Evolutionary conservation across 2,113 vertebrate species (phyloP).

Genomic region (Talpa occidentalis): DNA sequence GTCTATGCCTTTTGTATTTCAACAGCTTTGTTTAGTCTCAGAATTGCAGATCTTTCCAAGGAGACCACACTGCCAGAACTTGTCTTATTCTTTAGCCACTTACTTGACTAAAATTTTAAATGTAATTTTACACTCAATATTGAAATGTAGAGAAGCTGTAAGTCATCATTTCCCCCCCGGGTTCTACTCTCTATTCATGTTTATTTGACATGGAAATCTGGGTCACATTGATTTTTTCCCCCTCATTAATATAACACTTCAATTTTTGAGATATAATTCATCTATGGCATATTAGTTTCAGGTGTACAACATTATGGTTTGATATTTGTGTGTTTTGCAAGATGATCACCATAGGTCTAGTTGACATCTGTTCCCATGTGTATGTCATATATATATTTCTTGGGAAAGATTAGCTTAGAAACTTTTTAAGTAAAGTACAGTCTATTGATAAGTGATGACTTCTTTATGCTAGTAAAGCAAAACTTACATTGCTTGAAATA

Average conservation of each 20-base stretch:
- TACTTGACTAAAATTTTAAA: background rate
- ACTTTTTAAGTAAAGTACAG: background rate
- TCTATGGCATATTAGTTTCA: background rate
- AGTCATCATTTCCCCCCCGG: background rate
- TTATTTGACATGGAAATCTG: background rate
- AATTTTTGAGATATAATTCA: background rate
- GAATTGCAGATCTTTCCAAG: background rate
- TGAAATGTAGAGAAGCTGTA: background rate
- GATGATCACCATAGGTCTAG: background rate
- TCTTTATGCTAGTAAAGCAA: slow-evolving; percentile 1
- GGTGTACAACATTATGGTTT: background rate
- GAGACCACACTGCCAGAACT: background rate
- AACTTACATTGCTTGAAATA: slow-evolving; percentile 46
- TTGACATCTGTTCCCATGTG: background rate
- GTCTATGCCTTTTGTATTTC: background rate
- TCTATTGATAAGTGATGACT: background rate
- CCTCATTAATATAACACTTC: background rate
- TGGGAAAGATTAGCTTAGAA: background rate
- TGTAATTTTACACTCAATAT: background rate
- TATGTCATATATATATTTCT: slow-evolving; percentile 16
- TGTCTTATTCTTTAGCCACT: background rate
- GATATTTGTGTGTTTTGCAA: background rate
- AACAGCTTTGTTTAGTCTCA: background rate
- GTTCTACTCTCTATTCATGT: background rate
- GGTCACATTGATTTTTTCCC: background rate